Evolutionary conservation across 2,113 vertebrate species (phyloP).

Genomic region (Opisthocomus hoazin): DNA sequence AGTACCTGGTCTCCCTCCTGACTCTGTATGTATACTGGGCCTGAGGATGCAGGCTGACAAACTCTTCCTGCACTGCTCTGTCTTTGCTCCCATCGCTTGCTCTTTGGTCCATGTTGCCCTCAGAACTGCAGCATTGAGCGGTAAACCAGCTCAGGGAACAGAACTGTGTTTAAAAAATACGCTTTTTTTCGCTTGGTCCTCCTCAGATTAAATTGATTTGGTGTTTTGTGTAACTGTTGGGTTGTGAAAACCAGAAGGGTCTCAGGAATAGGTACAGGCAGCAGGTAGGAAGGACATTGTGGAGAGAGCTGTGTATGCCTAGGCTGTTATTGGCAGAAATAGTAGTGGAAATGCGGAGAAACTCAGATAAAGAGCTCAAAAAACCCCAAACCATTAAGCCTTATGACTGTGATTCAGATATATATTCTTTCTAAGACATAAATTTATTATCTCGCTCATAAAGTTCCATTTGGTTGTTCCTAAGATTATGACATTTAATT

Average conservation of each 20-base stretch:
- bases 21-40: accelerated
- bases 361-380: not conserved
- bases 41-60: not conserved
- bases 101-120: not conserved
- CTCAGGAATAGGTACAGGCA: not conserved
- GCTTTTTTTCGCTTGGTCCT: not conserved
- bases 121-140: not conserved
- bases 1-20: not conserved
- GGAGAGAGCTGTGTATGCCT: not conserved
- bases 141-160: not conserved
- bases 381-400: not conserved
- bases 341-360: not conserved
- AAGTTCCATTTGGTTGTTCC: not conserved
- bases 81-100: not conserved
- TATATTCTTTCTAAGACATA: not conserved
- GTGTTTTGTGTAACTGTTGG: not conserved
- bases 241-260: not conserved
- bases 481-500: not conserved
- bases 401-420: not conserved
- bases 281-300: not conserved
- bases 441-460: not conserved
- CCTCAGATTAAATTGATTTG: not conserved
- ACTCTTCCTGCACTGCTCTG: not conserved
- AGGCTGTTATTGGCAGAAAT: not conserved
- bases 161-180: accelerated